Evolutionary conservation across 2,888 invertebrate genomes (phyloP).

Genomic region (Cataglyphis rosenhaueri): DNA sequence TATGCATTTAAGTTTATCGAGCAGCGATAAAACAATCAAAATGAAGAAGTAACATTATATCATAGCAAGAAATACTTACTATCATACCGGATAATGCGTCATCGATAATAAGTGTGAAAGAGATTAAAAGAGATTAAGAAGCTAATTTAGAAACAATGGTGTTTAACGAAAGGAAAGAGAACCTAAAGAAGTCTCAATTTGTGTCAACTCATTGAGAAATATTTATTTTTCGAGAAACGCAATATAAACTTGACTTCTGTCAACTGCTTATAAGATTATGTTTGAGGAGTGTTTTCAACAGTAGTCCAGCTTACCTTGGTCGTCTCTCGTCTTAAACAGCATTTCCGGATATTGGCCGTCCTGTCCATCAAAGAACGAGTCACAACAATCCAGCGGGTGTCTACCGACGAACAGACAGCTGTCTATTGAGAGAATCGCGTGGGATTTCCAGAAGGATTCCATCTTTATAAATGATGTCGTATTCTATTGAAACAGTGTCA

Average conservation of each 20-base stretch:
- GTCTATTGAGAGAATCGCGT: constrained; percentile 65
- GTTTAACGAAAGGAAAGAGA: constrained; percentile 9
- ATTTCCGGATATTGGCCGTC: constrained; percentile 61
- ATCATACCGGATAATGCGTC: background rate
- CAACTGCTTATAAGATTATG: constrained; percentile 37
- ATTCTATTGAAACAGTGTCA: constrained; percentile 56
- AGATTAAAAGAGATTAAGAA: background rate
- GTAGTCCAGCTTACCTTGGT: constrained; percentile 51
- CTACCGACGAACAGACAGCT: constrained; percentile 68
- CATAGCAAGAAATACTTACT: background rate
- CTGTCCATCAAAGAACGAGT: constrained; percentile 78
- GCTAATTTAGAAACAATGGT: background rate
- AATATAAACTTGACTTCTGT: constrained; percentile 32
- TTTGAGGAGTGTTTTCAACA: constrained; percentile 44
- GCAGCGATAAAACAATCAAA: background rate
- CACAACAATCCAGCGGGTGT: constrained; percentile 77
- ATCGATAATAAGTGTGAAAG: background rate
- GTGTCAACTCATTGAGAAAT: background rate
- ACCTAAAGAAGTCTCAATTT: background rate
- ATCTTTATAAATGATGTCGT: constrained; percentile 63
- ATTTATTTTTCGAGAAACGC: constrained; percentile 12
- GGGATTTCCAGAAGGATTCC: constrained; percentile 49
- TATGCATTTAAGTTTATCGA: background rate
- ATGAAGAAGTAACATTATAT: constrained; percentile 4
- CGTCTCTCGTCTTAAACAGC: constrained; percentile 72